phyloP scores from a whole-genome alignment of 1,140 invertebrate species.

The Hesperophylax magnus region DNA sequence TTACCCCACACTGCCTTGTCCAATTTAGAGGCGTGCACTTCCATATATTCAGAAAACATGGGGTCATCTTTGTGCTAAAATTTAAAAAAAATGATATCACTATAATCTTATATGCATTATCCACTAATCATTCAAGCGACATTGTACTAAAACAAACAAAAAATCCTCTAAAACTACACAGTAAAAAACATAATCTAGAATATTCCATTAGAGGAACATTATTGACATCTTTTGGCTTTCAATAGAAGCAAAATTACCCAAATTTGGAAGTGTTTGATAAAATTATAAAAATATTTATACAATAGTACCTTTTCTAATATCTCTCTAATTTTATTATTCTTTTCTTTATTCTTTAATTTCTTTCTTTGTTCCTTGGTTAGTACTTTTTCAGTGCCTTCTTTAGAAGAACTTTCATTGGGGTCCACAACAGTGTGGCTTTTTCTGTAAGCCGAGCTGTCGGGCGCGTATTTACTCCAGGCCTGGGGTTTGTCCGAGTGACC shows the following conservation, averaged over 20 bases:
- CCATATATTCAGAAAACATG: slow-evolving; percentile 89
- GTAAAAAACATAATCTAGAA: too few relatives aligned
- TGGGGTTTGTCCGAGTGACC: slow-evolving; percentile 88
- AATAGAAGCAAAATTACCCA: too few relatives aligned
- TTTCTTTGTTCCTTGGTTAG: slow-evolving; percentile 60
- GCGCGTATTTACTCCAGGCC: slow-evolving; percentile 90
- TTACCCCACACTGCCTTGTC: slow-evolving; percentile 80
- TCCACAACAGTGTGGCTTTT: slow-evolving; percentile 65
- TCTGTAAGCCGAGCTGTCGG: slow-evolving; percentile 78
- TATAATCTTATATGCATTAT: not conserved
- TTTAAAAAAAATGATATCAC: slow-evolving; percentile 33
- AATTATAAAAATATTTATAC: too few relatives aligned
- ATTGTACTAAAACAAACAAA: too few relatives aligned
- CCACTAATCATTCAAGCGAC: too few relatives aligned
- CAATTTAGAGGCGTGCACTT: slow-evolving; percentile 77
- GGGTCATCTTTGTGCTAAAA: slow-evolving; percentile 89
- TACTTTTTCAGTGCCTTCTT: slow-evolving; percentile 52
- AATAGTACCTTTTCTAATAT: slow-evolving; percentile 77
- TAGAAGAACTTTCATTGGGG: slow-evolving; percentile 52
- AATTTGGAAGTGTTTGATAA: too few relatives aligned
- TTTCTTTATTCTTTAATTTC: slow-evolving; percentile 68
- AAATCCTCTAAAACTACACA: too few relatives aligned
- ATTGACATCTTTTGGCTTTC: too few relatives aligned
- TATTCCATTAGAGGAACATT: too few relatives aligned
- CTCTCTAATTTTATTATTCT: slow-evolving; percentile 72